Evolutionary conservation across 2,797 vertebrate genomes (phyloP).

Genomic region (Pangasius sanitwongsei): DNA sequence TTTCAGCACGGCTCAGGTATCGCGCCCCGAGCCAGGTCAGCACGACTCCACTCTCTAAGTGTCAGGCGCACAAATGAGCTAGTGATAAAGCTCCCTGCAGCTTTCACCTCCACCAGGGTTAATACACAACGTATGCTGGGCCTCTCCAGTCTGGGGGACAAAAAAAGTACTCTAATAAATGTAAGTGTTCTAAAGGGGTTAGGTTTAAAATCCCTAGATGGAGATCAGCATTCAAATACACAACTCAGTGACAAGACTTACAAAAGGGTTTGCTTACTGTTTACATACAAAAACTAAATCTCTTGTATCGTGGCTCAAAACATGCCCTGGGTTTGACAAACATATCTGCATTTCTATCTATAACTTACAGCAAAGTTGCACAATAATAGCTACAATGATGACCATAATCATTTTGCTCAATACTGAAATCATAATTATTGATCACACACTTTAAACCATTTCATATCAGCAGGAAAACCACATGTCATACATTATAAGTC

Average conservation of each 20-base stretch:
- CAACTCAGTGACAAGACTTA: neutral
- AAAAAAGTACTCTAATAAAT: neutral
- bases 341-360: neutral
- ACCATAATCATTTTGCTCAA: neutral
- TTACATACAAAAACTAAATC: neutral
- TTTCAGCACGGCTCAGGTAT: constrained; percentile 48
- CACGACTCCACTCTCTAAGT: constrained; percentile 42
- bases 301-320: neutral
- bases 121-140: constrained; percentile 48
- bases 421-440: neutral
- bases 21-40: constrained; percentile 45
- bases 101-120: constrained; percentile 36
- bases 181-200: neutral
- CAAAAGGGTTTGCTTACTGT: neutral
- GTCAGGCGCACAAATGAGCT: constrained; percentile 48
- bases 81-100: constrained; percentile 41
- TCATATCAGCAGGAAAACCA: neutral
- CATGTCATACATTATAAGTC: neutral
- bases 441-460: neutral
- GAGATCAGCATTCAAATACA: neutral
- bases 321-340: neutral
- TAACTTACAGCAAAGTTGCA: neutral
- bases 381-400: neutral
- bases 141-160: neutral
- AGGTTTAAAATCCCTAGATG: neutral